Conservation (phyloP, 2,113 vertebrate species). For the Pontoporia blainvillei region DNA sequence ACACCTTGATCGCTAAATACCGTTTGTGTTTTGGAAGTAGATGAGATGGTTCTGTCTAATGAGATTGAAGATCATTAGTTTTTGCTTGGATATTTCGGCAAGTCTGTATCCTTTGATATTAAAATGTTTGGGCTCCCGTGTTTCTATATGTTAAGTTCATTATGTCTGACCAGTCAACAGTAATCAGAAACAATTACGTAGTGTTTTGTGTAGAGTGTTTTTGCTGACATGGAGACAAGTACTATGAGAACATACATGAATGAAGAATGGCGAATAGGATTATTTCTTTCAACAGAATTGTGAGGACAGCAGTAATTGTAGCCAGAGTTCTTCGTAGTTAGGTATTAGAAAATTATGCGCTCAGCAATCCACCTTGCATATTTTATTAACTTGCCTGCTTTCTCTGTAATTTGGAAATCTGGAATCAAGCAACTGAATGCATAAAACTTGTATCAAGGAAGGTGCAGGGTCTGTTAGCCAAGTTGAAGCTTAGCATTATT, state of each 20-base stretch:
- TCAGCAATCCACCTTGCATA: not conserved
- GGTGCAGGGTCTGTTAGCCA: too few relatives aligned
- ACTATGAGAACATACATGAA: rapidly evolving
- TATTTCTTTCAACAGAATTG: not conserved
- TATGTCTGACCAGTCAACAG: not conserved
- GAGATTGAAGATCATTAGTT: not conserved
- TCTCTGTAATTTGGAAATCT: not conserved
- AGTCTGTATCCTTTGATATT: not conserved
- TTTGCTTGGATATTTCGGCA: not conserved
- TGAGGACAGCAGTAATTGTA: too few relatives aligned
- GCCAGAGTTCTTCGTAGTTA: not conserved
- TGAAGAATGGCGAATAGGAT: not conserved
- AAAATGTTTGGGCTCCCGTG: not conserved
- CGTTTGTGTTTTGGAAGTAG: not conserved
- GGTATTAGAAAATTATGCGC: not conserved
- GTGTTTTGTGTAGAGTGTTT: not conserved
- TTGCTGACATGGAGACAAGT: not conserved
- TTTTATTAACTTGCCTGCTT: not conserved
- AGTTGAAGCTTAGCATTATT: not conserved
- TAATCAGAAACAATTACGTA: not conserved
- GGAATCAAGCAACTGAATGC: not conserved
- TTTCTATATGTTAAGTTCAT: not conserved
- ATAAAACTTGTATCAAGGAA: not conserved
- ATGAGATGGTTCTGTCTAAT: not conserved
- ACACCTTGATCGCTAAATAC: not conserved